Evolutionary conservation across 2,113 vertebrate genomes (phyloP).

Genomic region (Callopanchax toddi): DNA sequence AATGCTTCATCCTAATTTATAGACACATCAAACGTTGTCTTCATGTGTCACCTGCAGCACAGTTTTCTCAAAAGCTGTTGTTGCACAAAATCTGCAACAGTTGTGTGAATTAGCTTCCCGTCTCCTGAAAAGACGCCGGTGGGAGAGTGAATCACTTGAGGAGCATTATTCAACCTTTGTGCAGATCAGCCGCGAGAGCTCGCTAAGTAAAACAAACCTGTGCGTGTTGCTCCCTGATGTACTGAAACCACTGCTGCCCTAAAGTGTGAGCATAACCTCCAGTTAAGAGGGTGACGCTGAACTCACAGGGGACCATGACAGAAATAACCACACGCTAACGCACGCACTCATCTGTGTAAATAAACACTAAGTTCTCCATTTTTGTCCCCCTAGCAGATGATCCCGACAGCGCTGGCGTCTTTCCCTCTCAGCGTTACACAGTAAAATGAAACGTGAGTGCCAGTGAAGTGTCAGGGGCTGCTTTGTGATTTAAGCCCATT

Average conservation of each 20-base stretch:
- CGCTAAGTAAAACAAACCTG: conserved; percentile 47
- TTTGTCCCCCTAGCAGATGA: background rate
- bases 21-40: conserved; percentile 40
- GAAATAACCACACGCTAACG: conserved; percentile 26
- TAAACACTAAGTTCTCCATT: conserved; percentile 15
- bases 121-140: background rate
- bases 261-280: conserved; percentile 44
- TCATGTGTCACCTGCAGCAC: conserved; percentile 16
- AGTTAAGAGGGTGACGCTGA: conserved; percentile 45
- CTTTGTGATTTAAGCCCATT: conserved; percentile 46
- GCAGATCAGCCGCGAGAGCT: conserved; percentile 35
- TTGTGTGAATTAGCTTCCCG: conserved; percentile 38
- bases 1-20: conserved; percentile 13
- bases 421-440: conserved; percentile 10
- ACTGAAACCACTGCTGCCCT: conserved; percentile 1
- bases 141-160: conserved; percentile 35
- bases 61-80: conserved; percentile 28
- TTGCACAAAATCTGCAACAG: conserved; percentile 35
- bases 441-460: conserved; percentile 26
- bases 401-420: conserved; percentile 4
- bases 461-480: background rate
- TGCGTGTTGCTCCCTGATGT: conserved; percentile 44
- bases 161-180: conserved; percentile 49
- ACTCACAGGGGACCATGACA: conserved; percentile 36
- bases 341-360: conserved; percentile 29